Conservation (phyloP, 2,113 vertebrate species). For the Numida meleagris region DNA sequence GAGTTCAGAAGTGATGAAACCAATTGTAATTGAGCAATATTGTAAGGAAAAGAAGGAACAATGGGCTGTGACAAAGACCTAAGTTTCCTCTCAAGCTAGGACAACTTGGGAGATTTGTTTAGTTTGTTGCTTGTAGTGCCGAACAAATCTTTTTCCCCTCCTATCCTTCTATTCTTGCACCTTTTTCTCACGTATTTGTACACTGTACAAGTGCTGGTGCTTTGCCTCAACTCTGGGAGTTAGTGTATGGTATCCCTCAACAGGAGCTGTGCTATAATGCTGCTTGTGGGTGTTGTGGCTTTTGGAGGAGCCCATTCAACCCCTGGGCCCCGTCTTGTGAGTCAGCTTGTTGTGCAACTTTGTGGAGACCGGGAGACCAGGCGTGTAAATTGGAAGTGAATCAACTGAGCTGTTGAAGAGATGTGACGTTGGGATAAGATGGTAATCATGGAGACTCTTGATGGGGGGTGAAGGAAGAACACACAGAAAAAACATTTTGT, state of each 20-base stretch:
- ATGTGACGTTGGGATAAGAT: not conserved
- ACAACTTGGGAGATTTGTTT: not conserved
- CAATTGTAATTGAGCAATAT: not conserved
- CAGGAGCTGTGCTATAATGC: not conserved
- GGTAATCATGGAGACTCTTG: not conserved
- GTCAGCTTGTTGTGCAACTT: not conserved
- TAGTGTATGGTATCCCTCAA: not conserved
- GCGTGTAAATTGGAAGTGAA: not conserved
- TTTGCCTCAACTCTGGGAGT: not conserved
- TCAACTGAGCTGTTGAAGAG: accelerated
- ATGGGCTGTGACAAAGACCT: no score
- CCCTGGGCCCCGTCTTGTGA: accelerated
- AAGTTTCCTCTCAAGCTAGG: not conserved
- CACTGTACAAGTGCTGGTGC: accelerated
- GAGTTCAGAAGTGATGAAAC: not conserved
- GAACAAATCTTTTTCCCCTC: not conserved
- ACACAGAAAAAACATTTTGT: not conserved
- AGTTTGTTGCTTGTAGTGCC: not conserved
- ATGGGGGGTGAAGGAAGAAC: not conserved
- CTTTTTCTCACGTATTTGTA: accelerated
- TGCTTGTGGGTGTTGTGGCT: not conserved
- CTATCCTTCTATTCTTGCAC: not conserved
- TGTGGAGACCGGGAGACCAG: not conserved
- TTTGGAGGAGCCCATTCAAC: not conserved
- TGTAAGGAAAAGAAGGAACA: not conserved